These are phyloP conservation scores for Acleris cristana DNA, from an alignment of 2,888 invertebrate genomes.

Conservation along the genomic window DNA sequence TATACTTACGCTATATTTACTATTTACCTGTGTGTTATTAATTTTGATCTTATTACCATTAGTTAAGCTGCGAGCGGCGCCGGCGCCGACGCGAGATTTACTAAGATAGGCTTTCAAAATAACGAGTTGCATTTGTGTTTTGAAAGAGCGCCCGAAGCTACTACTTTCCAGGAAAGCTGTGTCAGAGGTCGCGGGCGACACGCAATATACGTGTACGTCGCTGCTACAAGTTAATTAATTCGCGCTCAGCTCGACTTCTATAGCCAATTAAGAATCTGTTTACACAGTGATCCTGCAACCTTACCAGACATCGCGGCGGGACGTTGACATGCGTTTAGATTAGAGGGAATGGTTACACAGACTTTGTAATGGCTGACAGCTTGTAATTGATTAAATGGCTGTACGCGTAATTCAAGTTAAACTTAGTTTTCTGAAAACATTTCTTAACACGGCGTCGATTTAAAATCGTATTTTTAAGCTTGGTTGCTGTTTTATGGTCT, in stretches of 20 bases:
- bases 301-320: too few species aligned
- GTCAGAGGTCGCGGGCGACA: conserved; percentile 64
- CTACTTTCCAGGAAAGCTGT: conserved; percentile 68
- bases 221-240: conserved; percentile 68
- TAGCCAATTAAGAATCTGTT: conserved; percentile 59
- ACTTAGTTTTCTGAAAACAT: too few species aligned
- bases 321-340: too few species aligned
- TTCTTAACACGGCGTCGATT: too few species aligned
- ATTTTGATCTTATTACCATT: conserved; percentile 25
- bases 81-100: conserved; percentile 36
- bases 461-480: too few species aligned
- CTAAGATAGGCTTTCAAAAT: conserved; percentile 70
- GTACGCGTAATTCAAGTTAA: too few species aligned
- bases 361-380: too few species aligned
- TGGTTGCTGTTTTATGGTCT: too few species aligned
- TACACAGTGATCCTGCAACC: too few species aligned
- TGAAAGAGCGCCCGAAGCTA: conserved; percentile 60
- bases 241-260: conserved; percentile 61
- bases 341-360: too few species aligned
- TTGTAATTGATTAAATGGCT: too few species aligned
- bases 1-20: not conserved
- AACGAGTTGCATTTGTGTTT: conserved; percentile 62
- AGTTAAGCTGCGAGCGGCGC: conserved; percentile 31
- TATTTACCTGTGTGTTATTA: conserved; percentile 15
- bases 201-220: conserved; percentile 61